A percentile compares a stretch with the other conserved stretches of the same genome.
phyloP scores from a whole-genome alignment of 1,140 invertebrate genomes.

The Plectus sambesii region DNA sequence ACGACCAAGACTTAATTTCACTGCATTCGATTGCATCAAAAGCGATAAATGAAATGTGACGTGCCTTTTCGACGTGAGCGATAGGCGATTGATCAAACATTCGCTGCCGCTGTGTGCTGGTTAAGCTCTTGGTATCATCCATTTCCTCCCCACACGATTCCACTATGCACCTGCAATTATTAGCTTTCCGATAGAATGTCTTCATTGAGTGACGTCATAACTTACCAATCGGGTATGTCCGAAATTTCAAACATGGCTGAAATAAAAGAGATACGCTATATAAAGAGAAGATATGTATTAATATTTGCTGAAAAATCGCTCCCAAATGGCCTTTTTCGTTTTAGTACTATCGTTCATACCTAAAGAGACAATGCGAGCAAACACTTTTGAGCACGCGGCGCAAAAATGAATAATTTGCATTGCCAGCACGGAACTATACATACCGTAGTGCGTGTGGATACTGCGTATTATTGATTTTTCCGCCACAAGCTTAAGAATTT shows the following conservation, averaged over 20 bases:
- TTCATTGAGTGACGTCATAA: constrained; percentile 21
- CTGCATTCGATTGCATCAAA: too few relatives aligned
- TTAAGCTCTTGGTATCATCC: constrained; percentile 34
- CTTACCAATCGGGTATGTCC: constrained; percentile 73
- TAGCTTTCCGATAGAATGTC: constrained; percentile 11
- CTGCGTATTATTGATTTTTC: too few relatives aligned
- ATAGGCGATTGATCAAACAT: constrained; percentile 49
- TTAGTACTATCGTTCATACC: too few relatives aligned
- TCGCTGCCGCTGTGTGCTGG: constrained; percentile 27
- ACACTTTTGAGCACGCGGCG: too few relatives aligned
- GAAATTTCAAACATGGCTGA: constrained; percentile 52
- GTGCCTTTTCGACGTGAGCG: constrained; percentile 46
- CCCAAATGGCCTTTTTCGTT: too few relatives aligned
- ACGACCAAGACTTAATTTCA: too few relatives aligned
- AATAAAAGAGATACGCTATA: constrained; percentile 10
- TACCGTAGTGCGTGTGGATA: too few relatives aligned
- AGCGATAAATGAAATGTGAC: background rate
- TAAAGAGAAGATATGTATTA: constrained; percentile 2
- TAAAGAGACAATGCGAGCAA: too few relatives aligned
- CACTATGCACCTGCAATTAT: constrained; percentile 14
- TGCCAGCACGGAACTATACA: too few relatives aligned
- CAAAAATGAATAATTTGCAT: too few relatives aligned
- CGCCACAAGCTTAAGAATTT: too few relatives aligned
- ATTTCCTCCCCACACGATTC: constrained; percentile 33
- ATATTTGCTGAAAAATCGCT: background rate